Conservation (phyloP, 1,140 invertebrate species). For the Diuraphis noxia region DNA sequence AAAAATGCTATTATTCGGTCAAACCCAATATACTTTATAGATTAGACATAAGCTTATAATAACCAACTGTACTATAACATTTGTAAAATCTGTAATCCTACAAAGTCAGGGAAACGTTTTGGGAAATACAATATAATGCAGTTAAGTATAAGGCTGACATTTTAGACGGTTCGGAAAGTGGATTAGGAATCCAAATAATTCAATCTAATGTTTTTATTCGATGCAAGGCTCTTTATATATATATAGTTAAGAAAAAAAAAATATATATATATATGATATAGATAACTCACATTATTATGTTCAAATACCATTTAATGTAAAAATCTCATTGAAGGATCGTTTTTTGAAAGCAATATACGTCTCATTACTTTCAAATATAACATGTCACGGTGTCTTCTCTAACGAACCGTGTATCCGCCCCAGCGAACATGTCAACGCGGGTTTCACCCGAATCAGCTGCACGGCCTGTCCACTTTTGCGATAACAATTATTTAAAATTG, state of each 20-base stretch:
- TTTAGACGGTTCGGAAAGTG: not conserved
- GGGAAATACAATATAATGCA: constrained; percentile 16
- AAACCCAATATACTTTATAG: not conserved
- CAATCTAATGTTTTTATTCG: constrained; percentile 23
- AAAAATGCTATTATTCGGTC: not conserved
- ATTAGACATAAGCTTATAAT: constrained; percentile 5
- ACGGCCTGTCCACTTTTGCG: not conserved
- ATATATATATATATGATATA: too few relatives aligned
- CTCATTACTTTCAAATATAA: constrained; percentile 21
- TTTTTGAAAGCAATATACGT: constrained; percentile 28
- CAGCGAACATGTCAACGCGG: not conserved
- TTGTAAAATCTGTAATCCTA: constrained; percentile 4
- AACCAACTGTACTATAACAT: constrained; percentile 1
- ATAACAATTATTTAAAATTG: not conserved
- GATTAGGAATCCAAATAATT: constrained; percentile 15
- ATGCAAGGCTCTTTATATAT: not conserved
- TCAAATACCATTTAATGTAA: not conserved
- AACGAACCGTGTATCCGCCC: not conserved
- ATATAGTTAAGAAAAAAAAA: not conserved
- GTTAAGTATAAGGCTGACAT: not conserved
- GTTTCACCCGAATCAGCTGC: not conserved
- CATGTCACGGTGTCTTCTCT: not conserved
- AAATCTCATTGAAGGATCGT: constrained; percentile 9
- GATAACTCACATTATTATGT: constrained; percentile 11
- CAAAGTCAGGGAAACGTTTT: not conserved